phyloP scores from a whole-genome alignment of 37 sponge, comb jelly and placozoan species.

The Ephydatia muelleri region DNA sequence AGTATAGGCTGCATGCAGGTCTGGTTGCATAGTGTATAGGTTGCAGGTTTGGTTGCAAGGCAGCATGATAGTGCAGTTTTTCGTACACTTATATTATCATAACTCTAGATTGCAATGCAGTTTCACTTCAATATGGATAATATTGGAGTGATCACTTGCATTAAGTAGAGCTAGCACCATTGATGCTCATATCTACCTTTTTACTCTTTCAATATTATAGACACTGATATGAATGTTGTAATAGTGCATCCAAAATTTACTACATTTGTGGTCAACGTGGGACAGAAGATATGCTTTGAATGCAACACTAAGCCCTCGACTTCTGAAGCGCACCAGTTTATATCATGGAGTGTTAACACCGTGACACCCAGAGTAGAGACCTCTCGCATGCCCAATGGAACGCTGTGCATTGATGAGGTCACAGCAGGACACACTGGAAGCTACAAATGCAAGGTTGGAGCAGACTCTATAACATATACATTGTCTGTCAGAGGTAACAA shows the following conservation, averaged over 20 bases:
- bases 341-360: neutral
- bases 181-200: neutral
- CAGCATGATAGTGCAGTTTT: no score
- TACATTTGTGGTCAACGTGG: neutral
- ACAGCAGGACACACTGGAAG: neutral
- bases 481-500: constrained; percentile 4
- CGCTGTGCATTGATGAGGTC: constrained; percentile 19
- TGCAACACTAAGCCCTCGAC: neutral
- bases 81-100: no score
- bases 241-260: neutral
- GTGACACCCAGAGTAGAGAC: neutral
- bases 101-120: no score
- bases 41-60: no score
- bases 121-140: no score
- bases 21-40: no score
- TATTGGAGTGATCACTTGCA: no score
- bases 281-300: neutral
- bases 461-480: neutral
- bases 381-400: neutral
- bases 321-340: neutral
- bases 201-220: neutral
- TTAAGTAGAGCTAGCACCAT: neutral
- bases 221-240: neutral
- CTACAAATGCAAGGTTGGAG: constrained; percentile 9
- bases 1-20: no score